Evolutionary conservation across 2,113 vertebrate genomes (phyloP).

Genomic region (Limanda limanda): DNA sequence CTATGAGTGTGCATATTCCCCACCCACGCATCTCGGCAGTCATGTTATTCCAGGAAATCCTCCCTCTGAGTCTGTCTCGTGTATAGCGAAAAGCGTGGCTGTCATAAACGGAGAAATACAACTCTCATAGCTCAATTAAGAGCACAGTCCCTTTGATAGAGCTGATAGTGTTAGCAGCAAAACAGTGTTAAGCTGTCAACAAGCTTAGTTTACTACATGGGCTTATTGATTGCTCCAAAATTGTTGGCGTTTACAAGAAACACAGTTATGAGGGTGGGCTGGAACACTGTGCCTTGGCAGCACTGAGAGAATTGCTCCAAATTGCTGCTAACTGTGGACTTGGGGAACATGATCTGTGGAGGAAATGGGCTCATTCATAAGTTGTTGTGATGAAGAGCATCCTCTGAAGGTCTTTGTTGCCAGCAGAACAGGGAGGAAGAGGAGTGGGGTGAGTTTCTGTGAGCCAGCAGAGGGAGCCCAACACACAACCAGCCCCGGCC

Average conservation of each 20-base stretch:
- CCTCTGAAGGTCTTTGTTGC: slow-evolving; percentile 43
- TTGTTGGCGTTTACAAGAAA: slow-evolving; percentile 63
- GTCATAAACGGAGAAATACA: slow-evolving; percentile 55
- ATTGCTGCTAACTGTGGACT: slow-evolving; percentile 13
- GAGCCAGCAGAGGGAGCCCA: slow-evolving; percentile 77
- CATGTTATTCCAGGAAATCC: slow-evolving; percentile 68
- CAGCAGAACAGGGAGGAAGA: slow-evolving; percentile 2
- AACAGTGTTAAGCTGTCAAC: slow-evolving; percentile 60
- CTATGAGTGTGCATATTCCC: slow-evolving; percentile 56
- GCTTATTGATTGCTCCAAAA: slow-evolving; percentile 53
- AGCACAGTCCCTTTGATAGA: slow-evolving; percentile 45
- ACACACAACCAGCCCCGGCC: slow-evolving; percentile 47
- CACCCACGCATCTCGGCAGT: slow-evolving; percentile 57
- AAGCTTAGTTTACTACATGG: slow-evolving; percentile 44
- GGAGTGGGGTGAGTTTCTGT: slow-evolving; percentile 7
- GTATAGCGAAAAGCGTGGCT: slow-evolving; percentile 28
- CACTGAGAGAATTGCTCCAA: slow-evolving; percentile 13
- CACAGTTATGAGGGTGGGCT: slow-evolving; percentile 2
- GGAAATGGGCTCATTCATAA: slow-evolving; percentile 38
- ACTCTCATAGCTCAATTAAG: slow-evolving; percentile 68
- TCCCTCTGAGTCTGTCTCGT: slow-evolving; percentile 51
- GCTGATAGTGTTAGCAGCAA: slow-evolving; percentile 45
- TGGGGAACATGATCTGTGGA: neutral
- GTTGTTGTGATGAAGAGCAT: slow-evolving; percentile 28
- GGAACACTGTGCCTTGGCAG: neutral